Evolutionary conservation across 2,888 invertebrate genomes (phyloP).

Genomic region (Camptogramma bilineatum): DNA sequence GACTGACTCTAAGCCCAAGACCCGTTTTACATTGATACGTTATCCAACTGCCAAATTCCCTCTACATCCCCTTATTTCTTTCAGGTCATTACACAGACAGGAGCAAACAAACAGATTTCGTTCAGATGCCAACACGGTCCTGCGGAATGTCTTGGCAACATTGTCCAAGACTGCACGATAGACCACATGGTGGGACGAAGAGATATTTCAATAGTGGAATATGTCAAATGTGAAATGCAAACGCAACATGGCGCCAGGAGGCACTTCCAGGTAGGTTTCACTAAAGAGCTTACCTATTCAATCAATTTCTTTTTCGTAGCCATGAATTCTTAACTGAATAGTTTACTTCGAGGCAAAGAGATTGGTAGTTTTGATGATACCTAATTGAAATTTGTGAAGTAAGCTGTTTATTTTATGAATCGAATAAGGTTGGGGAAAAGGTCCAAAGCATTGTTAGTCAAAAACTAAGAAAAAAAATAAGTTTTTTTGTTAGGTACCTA

Average conservation of each 20-base stretch:
- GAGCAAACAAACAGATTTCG: slow-evolving; percentile 65
- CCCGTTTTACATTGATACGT: too few species aligned
- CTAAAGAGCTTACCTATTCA: background rate
- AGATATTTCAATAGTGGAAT: slow-evolving; percentile 68
- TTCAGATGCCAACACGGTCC: slow-evolving; percentile 88
- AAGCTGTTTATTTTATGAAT: too few species aligned
- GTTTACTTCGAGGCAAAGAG: too few species aligned
- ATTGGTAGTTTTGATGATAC: too few species aligned
- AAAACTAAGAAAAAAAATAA: too few species aligned
- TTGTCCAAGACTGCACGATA: slow-evolving; percentile 87
- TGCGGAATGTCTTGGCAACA: slow-evolving; percentile 86
- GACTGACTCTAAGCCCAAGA: too few species aligned
- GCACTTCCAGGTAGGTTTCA: slow-evolving; percentile 51
- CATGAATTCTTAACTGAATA: too few species aligned
- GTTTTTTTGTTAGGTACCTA: too few species aligned
- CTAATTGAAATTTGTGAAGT: too few species aligned
- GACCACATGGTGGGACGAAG: slow-evolving; percentile 57
- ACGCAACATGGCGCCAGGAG: slow-evolving; percentile 65
- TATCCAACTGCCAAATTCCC: background rate
- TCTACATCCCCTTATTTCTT: background rate
- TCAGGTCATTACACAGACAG: slow-evolving; percentile 61
- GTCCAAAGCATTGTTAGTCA: too few species aligned
- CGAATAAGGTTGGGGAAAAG: too few species aligned
- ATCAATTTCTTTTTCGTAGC: background rate
- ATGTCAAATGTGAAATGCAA: slow-evolving; percentile 84